Evolutionary conservation across 2,797 vertebrate genomes (phyloP).

Genomic region (Halcyon smyrnensis): DNA sequence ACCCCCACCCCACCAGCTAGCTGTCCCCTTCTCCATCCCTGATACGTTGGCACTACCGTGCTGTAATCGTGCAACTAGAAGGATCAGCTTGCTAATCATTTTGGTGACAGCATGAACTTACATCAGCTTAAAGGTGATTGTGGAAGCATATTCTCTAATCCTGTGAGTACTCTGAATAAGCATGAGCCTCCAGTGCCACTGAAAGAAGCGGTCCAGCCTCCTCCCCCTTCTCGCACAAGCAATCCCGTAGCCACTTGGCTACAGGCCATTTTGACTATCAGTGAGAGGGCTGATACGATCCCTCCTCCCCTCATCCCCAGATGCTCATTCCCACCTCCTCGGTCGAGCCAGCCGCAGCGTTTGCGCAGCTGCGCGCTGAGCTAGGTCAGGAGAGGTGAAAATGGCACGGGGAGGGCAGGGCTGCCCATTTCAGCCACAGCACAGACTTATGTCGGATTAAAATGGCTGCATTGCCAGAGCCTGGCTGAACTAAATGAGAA

Average conservation of each 20-base stretch:
- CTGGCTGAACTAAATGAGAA: constrained; percentile 33
- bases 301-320: background rate
- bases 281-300: background rate
- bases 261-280: background rate
- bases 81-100: background rate
- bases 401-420: background rate
- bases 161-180: background rate
- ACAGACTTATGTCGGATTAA: constrained; percentile 19
- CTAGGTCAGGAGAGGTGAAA: constrained; percentile 54
- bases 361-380: constrained; percentile 36
- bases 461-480: constrained; percentile 6
- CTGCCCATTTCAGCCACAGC: constrained; percentile 7
- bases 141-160: constrained; percentile 33
- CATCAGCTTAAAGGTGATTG: constrained; percentile 20
- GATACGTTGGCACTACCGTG: background rate
- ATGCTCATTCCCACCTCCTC: background rate
- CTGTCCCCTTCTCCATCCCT: accelerated
- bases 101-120: constrained; percentile 2
- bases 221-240: constrained; percentile 5
- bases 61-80: background rate
- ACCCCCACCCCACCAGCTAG: accelerated
- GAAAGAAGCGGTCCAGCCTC: background rate
- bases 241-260: background rate
- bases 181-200: background rate
- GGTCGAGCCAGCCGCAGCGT: background rate